Percentiles rank a stretch among this genome's conserved stretches.
These are phyloP conservation scores for Ischnus inquisitorius DNA, from an alignment of 2,888 invertebrate genomes.

Conservation along the genomic window DNA sequence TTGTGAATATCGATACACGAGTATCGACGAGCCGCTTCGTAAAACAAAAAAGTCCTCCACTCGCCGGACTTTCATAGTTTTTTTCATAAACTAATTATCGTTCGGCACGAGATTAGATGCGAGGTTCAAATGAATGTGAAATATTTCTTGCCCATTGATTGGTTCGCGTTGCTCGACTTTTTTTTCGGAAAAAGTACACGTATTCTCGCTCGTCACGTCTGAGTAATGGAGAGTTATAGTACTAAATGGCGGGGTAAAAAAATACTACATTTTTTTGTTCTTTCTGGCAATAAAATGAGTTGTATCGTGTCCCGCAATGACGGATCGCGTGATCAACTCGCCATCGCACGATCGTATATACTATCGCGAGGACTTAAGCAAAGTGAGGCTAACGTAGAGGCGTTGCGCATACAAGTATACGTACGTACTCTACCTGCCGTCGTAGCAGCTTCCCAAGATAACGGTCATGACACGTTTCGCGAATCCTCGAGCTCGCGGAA, in stretches of 20 bases:
- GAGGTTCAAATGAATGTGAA: no score
- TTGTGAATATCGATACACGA: background rate
- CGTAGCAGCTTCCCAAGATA: conserved; percentile 57
- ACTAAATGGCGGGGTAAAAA: background rate
- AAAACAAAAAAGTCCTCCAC: background rate
- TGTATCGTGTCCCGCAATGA: conserved; percentile 16
- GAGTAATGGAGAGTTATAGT: background rate
- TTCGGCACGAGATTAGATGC: no score
- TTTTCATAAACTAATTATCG: no score
- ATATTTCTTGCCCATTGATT: no score
- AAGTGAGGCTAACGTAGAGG: conserved; percentile 44
- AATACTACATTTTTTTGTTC: background rate
- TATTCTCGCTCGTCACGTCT: background rate
- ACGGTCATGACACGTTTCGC: conserved; percentile 62
- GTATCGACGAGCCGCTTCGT: background rate
- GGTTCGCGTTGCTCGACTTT: background rate
- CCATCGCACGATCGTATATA: background rate
- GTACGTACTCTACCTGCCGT: conserved; percentile 23
- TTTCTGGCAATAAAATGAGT: background rate
- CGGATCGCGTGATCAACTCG: conserved; percentile 28
- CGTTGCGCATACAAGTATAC: conserved; percentile 23
- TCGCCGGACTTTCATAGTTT: background rate
- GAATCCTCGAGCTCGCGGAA: conserved; percentile 44
- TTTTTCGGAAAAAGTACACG: background rate
- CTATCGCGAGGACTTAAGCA: conserved; percentile 36